Percentiles rank a stretch among this genome's conserved stretches.
phyloP scores from a whole-genome alignment of 64 coral and sea anemone species.

The Anthopleura sola region DNA sequence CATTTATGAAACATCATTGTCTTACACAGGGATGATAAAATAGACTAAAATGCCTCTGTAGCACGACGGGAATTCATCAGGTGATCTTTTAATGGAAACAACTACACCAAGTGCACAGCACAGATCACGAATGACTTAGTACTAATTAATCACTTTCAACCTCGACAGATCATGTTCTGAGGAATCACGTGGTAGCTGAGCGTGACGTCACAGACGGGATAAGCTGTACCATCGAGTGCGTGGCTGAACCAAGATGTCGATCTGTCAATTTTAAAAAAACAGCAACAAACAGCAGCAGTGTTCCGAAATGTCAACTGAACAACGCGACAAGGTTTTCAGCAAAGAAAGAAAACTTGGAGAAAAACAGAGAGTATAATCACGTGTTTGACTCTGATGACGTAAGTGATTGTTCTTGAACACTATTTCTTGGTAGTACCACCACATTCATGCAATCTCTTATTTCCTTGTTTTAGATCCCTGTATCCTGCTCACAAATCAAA shows the following conservation, averaged over 20 bases:
- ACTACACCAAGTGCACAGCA: too few relatives aligned
- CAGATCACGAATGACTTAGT: too few relatives aligned
- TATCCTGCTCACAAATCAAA: not conserved
- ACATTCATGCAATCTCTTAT: not conserved
- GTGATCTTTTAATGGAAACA: too few relatives aligned
- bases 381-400: not conserved
- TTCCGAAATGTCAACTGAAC: not conserved
- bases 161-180: not conserved
- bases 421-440: not conserved
- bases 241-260: not conserved
- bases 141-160: too few relatives aligned
- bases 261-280: slow-evolving; percentile 1
- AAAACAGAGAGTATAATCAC: not conserved
- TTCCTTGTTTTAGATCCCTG: not conserved
- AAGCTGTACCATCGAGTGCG: not conserved
- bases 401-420: not conserved
- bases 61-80: too few relatives aligned
- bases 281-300: not conserved
- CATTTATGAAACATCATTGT: too few relatives aligned
- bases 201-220: slow-evolving; percentile 5
- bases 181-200: slow-evolving; percentile 17
- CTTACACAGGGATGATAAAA: too few relatives aligned
- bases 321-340: not conserved
- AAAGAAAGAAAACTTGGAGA: not conserved
- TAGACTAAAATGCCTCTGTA: too few relatives aligned